phyloP scores from a whole-genome alignment of 2,113 vertebrate species.

The Chloropsis cyanopogon region DNA sequence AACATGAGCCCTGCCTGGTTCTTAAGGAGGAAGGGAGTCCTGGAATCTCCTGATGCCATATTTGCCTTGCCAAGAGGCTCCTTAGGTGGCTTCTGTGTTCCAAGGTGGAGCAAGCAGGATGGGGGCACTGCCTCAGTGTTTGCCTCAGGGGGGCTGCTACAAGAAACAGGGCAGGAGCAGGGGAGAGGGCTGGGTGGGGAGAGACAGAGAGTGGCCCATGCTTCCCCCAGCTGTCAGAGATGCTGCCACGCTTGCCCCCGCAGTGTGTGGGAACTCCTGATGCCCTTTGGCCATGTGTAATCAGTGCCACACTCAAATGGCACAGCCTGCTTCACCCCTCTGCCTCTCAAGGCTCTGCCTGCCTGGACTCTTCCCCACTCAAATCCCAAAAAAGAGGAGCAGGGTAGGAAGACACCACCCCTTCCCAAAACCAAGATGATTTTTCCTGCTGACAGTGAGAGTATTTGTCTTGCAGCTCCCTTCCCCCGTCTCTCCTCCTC shows the following conservation, averaged over 20 bases:
- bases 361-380: fast-evolving
- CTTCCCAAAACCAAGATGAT: neutral
- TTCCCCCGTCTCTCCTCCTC: neutral
- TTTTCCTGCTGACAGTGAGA: neutral
- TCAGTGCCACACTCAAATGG: fast-evolving
- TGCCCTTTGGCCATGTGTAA: neutral
- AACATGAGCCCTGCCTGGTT: neutral
- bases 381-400: neutral
- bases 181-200: neutral
- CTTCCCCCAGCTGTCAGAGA: neutral
- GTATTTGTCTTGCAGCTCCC: neutral
- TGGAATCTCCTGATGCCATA: neutral
- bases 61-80: neutral
- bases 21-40: neutral
- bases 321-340: neutral
- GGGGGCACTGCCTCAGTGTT: neutral
- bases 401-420: neutral
- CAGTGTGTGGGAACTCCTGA: neutral
- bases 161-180: neutral
- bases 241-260: fast-evolving
- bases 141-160: neutral
- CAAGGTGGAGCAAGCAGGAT: neutral
- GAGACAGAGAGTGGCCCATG: neutral
- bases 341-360: neutral
- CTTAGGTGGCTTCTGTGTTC: neutral